These are phyloP conservation scores for Paraplagusia blochii DNA, from an alignment of 2,113 vertebrate species.

Conservation along the genomic window DNA sequence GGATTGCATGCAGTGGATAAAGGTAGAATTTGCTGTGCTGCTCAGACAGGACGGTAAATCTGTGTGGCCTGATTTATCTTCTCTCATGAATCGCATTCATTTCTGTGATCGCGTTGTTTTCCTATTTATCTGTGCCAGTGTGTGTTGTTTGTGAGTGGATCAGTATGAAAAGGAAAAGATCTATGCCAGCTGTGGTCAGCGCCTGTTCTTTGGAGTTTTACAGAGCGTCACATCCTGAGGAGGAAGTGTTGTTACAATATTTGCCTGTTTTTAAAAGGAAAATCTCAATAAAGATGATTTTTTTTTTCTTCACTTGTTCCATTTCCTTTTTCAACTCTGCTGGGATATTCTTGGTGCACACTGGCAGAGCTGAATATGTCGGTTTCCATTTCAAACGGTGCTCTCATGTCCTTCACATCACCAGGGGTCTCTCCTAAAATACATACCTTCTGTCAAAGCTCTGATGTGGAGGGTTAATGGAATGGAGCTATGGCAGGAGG, in stretches of 20 bases:
- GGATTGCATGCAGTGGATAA: slow-evolving; percentile 32
- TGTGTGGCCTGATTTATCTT: slow-evolving; percentile 66
- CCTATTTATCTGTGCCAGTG: slow-evolving; percentile 66
- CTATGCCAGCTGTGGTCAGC: slow-evolving; percentile 53
- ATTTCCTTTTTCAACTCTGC: slow-evolving; percentile 64
- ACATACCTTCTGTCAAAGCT: slow-evolving; percentile 69
- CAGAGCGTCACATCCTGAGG: slow-evolving; percentile 58
- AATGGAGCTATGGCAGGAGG: slow-evolving; percentile 40
- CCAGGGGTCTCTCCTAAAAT: slow-evolving; percentile 74
- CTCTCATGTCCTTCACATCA: slow-evolving; percentile 71
- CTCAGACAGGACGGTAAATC: slow-evolving; percentile 55
- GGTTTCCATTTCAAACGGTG: slow-evolving; percentile 79
- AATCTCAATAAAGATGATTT: slow-evolving; percentile 72
- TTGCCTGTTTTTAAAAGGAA: slow-evolving; percentile 75
- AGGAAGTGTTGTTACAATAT: slow-evolving; percentile 63
- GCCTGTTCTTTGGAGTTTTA: slow-evolving; percentile 49
- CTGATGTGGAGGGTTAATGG: slow-evolving; percentile 40
- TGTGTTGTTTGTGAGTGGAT: slow-evolving; percentile 66
- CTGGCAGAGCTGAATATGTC: slow-evolving; percentile 59
- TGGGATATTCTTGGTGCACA: slow-evolving; percentile 64
- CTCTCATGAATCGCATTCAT: slow-evolving; percentile 70
- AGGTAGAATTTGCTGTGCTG: slow-evolving; percentile 44
- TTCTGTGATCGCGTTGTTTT: slow-evolving; percentile 68
- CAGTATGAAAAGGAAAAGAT: slow-evolving; percentile 54
- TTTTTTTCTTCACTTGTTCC: slow-evolving; percentile 64